Percentiles rank a stretch among this genome's conserved stretches.
These are phyloP conservation scores for Hipparchia sbordonii DNA, from an alignment of 2,888 invertebrate genomes.

Conservation along the genomic window DNA sequence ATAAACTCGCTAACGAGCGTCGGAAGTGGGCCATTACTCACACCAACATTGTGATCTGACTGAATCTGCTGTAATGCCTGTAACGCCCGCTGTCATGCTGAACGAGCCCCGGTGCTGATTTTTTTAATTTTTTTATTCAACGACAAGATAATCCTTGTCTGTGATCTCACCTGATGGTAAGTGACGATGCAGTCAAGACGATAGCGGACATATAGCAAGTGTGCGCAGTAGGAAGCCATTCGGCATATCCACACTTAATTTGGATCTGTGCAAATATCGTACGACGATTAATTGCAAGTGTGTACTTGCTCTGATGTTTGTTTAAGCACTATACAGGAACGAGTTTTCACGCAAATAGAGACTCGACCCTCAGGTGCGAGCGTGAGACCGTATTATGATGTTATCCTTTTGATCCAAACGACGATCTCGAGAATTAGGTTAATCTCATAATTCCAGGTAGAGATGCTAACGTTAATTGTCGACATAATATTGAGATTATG, in stretches of 20 bases:
- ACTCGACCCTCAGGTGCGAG: not conserved
- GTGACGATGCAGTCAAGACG: too few species aligned
- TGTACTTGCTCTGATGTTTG: too few species aligned
- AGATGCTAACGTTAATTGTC: not conserved
- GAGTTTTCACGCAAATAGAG: not conserved
- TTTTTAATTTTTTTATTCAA: too few species aligned
- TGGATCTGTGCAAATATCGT: too few species aligned
- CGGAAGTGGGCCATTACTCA: slow-evolving; percentile 12
- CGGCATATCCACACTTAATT: too few species aligned
- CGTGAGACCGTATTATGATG: not conserved
- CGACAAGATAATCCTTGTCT: too few species aligned
- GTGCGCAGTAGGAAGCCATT: too few species aligned
- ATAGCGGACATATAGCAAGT: too few species aligned
- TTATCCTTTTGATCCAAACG: not conserved
- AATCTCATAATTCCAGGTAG: slow-evolving; percentile 2
- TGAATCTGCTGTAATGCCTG: not conserved
- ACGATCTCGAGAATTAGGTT: not conserved
- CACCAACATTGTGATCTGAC: not conserved
- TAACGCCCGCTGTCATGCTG: not conserved
- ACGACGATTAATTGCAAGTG: too few species aligned
- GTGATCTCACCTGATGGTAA: too few species aligned
- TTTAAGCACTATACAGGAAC: not conserved
- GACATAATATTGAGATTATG: not conserved
- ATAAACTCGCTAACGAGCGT: slow-evolving; percentile 10
- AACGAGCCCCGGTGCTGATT: not conserved